Base-by-base conservation (phyloP, 2,113 vertebrate genomes). In the Rhineura floridana region DNA sequence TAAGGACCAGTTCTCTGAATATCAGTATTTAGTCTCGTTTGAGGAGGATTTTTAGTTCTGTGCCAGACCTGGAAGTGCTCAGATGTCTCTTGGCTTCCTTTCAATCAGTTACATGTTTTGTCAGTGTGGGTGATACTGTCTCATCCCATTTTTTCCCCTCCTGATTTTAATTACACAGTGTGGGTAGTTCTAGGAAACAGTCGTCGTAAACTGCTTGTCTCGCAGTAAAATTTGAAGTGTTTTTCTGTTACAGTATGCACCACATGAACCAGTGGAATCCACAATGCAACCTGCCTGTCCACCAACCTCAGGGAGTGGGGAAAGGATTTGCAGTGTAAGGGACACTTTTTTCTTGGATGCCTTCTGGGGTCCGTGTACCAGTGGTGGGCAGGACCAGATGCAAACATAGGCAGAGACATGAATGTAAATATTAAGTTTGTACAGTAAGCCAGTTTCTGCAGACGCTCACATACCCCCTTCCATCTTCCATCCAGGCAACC, bases 141-240 rank as follows among this genome's bases (percentile, higher is more conserved):
- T 79, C 4, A 36, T 13, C 12, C 19, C 21, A 63, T 76, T 70
- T 80, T 50, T 5, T 39, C 17, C 8, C 65, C 17, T 89, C 55
- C 55, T 59, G 55, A 30, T 42, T 39, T 72, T 62, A 39, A 85
- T 82, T 87, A 82, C 79, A 88, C 83, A 87, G 83, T 73, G 89
- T 87, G 86, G 17, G 2, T 21, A 46, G 83, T 72, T 93, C 75
- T 72, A 87, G 55, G 87, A 81, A 91, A 87, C 21, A 17, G 52
- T 62, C 55, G n/a, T 17, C 21, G 19, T 70, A 50, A 88, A 75
- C 36, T 25, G 3, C 21, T 39, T 82, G 52, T 6, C 69, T 87
- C 79, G 36, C 39, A 17, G 10, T 3, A 12, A 6, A 11, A 36
- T 82, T 7, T 33, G 50, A 69, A 42, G 48, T 33, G 6, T 13